These are phyloP conservation scores for Rhopalosiphum nymphaeae DNA, from an alignment of 2,888 invertebrate species.

Conservation along the genomic window DNA sequence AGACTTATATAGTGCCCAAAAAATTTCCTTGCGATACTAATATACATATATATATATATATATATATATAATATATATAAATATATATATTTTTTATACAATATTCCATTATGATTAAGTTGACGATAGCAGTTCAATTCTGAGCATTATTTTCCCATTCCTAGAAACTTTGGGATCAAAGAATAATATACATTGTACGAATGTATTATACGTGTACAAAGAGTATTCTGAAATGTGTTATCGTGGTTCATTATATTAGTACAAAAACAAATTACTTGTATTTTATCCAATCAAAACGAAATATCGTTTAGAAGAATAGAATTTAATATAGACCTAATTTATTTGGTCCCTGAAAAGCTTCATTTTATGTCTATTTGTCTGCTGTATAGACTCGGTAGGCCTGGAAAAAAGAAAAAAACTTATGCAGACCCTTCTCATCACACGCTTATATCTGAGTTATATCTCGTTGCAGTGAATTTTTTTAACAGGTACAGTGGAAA, in stretches of 20 bases:
- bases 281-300: background rate
- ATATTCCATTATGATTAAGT: background rate
- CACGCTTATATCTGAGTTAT: background rate
- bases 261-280: background rate
- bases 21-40: background rate
- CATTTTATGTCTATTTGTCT: background rate
- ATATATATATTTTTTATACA: background rate
- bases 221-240: too few relatives aligned
- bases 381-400: background rate
- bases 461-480: background rate
- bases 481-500: background rate
- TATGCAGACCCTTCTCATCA: background rate
- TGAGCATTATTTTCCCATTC: background rate
- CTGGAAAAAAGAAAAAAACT: background rate
- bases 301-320: background rate
- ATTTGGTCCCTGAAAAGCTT: background rate
- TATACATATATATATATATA: background rate
- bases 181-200: background rate
- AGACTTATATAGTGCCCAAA: background rate
- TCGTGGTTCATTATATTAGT: background rate
- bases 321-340: background rate
- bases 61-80: background rate
- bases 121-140: background rate
- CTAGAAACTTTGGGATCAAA: background rate
- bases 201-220: background rate